Evolutionary conservation across 2,797 vertebrate genomes (phyloP).

Genomic region (Distichodus sexfasciatus): DNA sequence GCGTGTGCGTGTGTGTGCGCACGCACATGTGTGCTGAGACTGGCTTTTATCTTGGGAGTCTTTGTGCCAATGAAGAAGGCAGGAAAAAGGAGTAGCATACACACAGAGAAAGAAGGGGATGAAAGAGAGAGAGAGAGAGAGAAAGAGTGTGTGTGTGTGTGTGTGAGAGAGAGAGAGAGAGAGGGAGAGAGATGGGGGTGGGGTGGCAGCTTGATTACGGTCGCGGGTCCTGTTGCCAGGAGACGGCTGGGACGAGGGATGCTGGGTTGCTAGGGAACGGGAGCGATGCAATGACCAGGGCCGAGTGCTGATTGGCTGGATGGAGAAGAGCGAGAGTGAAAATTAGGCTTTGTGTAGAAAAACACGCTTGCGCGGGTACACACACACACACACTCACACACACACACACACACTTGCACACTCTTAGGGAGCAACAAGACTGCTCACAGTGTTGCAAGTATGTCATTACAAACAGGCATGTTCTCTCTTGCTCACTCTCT

Average conservation of each 20-base stretch:
- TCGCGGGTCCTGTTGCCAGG: slow-evolving; percentile 80
- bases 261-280: slow-evolving; percentile 78
- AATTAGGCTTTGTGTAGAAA: slow-evolving; percentile 69
- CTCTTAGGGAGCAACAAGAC: slow-evolving; percentile 7
- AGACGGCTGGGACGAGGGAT: slow-evolving; percentile 76
- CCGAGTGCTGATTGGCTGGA: slow-evolving; percentile 70
- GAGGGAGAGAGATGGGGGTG: slow-evolving; percentile 48
- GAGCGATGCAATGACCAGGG: slow-evolving; percentile 73
- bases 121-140: slow-evolving; percentile 23
- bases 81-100: slow-evolving; percentile 48
- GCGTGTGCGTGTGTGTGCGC: slow-evolving; percentile 17
- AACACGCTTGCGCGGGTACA: slow-evolving; percentile 8
- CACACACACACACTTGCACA: slow-evolving; percentile 16
- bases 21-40: background rate
- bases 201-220: slow-evolving; percentile 78
- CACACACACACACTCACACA: background rate
- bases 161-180: slow-evolving; percentile 22
- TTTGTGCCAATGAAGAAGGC: slow-evolving; percentile 13
- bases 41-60: slow-evolving; percentile 23
- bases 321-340: slow-evolving; percentile 40
- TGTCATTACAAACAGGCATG: too few relatives aligned
- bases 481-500: too few relatives aligned
- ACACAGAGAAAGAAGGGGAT: slow-evolving; percentile 30
- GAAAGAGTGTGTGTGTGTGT: too few relatives aligned
- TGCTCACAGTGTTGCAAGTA: background rate